Conservation (phyloP, 2,797 vertebrate species). For the Naso thynnoides region DNA sequence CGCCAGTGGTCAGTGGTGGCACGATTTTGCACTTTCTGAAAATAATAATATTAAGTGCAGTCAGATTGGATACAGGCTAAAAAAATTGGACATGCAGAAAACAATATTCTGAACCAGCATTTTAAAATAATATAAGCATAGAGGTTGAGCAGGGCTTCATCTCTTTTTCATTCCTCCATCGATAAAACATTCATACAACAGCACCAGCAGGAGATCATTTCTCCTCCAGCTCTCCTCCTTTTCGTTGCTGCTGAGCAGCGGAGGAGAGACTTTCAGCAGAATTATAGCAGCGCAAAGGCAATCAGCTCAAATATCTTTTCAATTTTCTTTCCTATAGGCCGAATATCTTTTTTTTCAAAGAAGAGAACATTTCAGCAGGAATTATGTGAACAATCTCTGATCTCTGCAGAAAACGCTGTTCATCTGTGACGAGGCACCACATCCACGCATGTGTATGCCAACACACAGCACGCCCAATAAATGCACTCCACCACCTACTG, state of each 20-base stretch:
- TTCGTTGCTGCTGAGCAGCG: slow-evolving; percentile 41
- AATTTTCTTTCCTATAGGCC: slow-evolving; percentile 61
- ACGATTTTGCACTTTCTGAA: slow-evolving; percentile 12
- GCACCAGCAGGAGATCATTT: slow-evolving; percentile 69
- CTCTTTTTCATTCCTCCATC: slow-evolving; percentile 66
- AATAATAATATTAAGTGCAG: slow-evolving; percentile 31
- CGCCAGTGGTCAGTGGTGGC: background rate
- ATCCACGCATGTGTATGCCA: slow-evolving; percentile 10
- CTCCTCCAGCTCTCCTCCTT: slow-evolving; percentile 55
- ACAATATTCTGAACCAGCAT: slow-evolving; percentile 49
- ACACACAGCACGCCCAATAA: background rate
- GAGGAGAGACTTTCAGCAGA: slow-evolving; percentile 61
- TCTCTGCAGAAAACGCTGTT: slow-evolving; percentile 33
- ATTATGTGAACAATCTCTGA: slow-evolving; percentile 30
- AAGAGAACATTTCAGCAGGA: slow-evolving; percentile 38
- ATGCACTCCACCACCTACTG: background rate
- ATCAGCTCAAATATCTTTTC: slow-evolving; percentile 71
- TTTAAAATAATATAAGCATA: slow-evolving; percentile 51
- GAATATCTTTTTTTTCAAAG: slow-evolving; percentile 37
- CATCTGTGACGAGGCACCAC: slow-evolving; percentile 32
- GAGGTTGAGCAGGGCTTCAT: slow-evolving; percentile 55
- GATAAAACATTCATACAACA: slow-evolving; percentile 76
- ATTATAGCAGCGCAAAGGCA: slow-evolving; percentile 63
- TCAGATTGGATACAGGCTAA: slow-evolving; percentile 30
- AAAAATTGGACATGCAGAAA: slow-evolving; percentile 42